phyloP scores from a whole-genome alignment of 2,888 invertebrate species.

The Hesperia comma region DNA sequence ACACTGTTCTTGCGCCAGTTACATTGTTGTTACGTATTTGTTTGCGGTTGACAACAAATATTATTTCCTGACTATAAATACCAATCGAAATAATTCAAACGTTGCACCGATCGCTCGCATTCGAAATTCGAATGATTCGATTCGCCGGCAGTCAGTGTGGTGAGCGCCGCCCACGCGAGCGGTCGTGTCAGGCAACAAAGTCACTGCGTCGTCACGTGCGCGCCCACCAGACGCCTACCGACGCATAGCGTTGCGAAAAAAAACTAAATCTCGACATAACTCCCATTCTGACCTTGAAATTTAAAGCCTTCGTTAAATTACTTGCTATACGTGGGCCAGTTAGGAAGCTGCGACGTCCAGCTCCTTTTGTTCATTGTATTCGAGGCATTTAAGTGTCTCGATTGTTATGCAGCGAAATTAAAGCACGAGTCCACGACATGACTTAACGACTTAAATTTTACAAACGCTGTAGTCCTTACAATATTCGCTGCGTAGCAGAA shows the following conservation, averaged over 20 bases:
- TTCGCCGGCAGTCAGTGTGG: conserved; percentile 58
- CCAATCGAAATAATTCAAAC: not conserved
- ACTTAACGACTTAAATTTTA: conserved; percentile 34
- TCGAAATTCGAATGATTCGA: conserved; percentile 41
- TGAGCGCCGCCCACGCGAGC: conserved; percentile 70
- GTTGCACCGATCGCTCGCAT: conserved; percentile 43
- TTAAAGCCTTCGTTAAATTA: conserved; percentile 76
- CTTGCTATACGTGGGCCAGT: conserved; percentile 70
- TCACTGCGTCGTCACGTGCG: conserved; percentile 73
- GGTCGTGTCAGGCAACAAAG: conserved; percentile 64
- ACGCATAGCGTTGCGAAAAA: conserved; percentile 78
- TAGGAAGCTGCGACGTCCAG: conserved; percentile 55
- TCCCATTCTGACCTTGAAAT: conserved; percentile 76
- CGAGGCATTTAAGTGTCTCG: conserved; percentile 50
- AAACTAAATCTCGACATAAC: conserved; percentile 73
- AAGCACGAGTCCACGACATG: conserved; percentile 36
- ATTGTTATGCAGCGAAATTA: conserved; percentile 45
- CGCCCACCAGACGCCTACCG: conserved; percentile 80
- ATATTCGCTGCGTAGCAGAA: conserved; percentile 43
- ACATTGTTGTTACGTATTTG: conserved; percentile 18
- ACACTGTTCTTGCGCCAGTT: conserved; percentile 21
- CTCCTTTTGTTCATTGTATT: conserved; percentile 70
- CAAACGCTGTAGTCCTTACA: conserved; percentile 41
- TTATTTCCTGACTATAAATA: conserved; percentile 8
- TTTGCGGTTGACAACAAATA: conserved; percentile 1